Conservation (phyloP, 2,888 invertebrate genomes). For the Iselma pallidipennis region DNA sequence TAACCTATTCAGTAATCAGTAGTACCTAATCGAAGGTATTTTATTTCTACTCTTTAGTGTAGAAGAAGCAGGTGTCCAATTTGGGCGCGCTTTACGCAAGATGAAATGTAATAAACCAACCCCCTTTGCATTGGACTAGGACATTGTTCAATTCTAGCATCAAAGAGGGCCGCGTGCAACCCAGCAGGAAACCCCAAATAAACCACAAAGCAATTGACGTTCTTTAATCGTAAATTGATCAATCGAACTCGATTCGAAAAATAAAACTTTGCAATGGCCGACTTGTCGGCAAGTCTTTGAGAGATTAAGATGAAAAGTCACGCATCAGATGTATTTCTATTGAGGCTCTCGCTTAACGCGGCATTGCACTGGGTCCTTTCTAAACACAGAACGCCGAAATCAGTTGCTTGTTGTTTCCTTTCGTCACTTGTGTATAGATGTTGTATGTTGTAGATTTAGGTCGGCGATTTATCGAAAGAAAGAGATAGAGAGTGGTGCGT, state of each 20-base stretch:
- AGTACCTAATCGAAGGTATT: too few relatives aligned
- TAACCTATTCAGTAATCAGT: too few relatives aligned
- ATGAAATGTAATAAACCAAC: conserved; percentile 19
- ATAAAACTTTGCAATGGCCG: conserved; percentile 47
- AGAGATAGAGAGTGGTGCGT: conserved; percentile 45
- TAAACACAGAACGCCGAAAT: conserved; percentile 34
- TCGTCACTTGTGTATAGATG: conserved; percentile 27
- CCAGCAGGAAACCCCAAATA: conserved; percentile 31
- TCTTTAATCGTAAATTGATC: conserved; percentile 47
- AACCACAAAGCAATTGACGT: conserved; percentile 46
- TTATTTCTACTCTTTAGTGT: too few relatives aligned
- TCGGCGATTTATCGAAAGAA: conserved; percentile 40
- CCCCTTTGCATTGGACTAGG: not conserved
- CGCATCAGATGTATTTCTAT: conserved; percentile 44
- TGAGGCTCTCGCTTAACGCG: conserved; percentile 35
- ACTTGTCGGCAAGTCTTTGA: conserved; percentile 38
- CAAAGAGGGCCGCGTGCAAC: not conserved
- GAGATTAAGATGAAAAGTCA: conserved; percentile 51
- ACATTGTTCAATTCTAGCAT: conserved; percentile 19
- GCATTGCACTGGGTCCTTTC: conserved; percentile 32
- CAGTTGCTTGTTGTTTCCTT: conserved; percentile 38
- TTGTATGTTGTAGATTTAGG: conserved; percentile 37
- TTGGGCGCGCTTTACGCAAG: conserved; percentile 17
- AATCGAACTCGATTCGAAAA: conserved; percentile 41
- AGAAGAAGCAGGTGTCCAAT: conserved; percentile 1